Evolutionary conservation across 2,888 invertebrate species (phyloP), one percentile per base, ranked within the genome.

Genomic region (Himalopsyche japonica): DNA sequence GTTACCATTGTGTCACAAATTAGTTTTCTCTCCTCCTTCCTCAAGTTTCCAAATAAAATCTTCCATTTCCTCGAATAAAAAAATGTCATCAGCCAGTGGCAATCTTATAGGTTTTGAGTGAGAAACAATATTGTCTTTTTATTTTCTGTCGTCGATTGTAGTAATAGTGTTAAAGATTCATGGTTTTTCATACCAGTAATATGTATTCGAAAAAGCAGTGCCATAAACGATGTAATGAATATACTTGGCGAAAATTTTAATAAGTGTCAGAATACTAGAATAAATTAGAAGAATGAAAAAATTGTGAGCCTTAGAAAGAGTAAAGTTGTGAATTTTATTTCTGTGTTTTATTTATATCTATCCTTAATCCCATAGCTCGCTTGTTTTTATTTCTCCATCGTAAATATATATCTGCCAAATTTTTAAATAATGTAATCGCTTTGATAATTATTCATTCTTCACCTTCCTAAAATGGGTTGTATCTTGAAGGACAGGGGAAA

Each of bases 311-410:
- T 86, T 87, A 87, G 87, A 83, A 87, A 83, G 86, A 87, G 83
- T 87, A 87, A 87, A 87, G 85, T 87, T 87, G 87, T 87, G 87
- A 87, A 86, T 84, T 87, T 86, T 84, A 77, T 70, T 79, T 32
- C 57, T 81, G 80, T 82, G 79, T 85, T 84, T 82, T 83, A 57
- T 82, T 85, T 82, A 1, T 43, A 37, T 77, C 77, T 37, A 37
- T 47, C 79, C 81, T n/a, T 37, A 32, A 79, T 37, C 43, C 43
- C 15, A 4, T 43, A 43, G 1, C 43, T 43, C 3, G n/a, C n/a
- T n/a, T n/a, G n/a, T 37, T 10, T 37, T 37, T 37, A 7, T 1
- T 7, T 37, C 37, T 37, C 37, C 37, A 37, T 4, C 6, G 37
- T 32, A 10, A 37, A 7, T 37, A 7, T 5, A 2, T 8, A 37